phyloP scores from a whole-genome alignment of 2,888 invertebrate species.

The Nematopogon swammerdamellus region DNA sequence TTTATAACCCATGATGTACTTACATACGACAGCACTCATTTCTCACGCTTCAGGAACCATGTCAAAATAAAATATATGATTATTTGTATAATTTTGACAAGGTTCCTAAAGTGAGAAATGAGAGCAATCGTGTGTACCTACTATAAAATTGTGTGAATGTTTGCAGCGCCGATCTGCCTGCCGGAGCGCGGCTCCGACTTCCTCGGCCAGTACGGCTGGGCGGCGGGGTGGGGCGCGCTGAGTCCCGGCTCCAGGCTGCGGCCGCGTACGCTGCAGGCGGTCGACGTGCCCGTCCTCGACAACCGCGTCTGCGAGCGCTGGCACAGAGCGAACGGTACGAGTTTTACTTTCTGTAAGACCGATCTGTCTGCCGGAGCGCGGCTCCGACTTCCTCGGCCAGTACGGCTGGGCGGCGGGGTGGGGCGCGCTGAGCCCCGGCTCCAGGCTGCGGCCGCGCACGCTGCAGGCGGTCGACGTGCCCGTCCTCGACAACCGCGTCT shows the following conservation, averaged over 20 bases:
- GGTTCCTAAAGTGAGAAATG: too few species aligned
- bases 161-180: constrained; percentile 78
- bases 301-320: constrained; percentile 70
- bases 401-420: constrained; percentile 92
- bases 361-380: constrained; percentile 75
- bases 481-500: constrained; percentile 82
- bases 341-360: constrained; percentile 61
- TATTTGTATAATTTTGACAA: too few species aligned
- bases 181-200: constrained; percentile 89
- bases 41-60: too few species aligned
- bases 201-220: constrained; percentile 88
- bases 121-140: too few species aligned
- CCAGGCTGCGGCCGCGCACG: constrained; percentile 82
- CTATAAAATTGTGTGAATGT: background rate
- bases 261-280: constrained; percentile 87
- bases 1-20: too few species aligned
- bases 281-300: constrained; percentile 91
- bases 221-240: constrained; percentile 91
- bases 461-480: constrained; percentile 91
- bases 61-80: too few species aligned
- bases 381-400: constrained; percentile 79
- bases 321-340: constrained; percentile 60
- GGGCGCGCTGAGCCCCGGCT: constrained; percentile 85
- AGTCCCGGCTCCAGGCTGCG: constrained; percentile 79
- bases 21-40: too few species aligned